Conservation (phyloP, 2,113 vertebrate genomes). For the Erythrolamprus reginae region DNA sequence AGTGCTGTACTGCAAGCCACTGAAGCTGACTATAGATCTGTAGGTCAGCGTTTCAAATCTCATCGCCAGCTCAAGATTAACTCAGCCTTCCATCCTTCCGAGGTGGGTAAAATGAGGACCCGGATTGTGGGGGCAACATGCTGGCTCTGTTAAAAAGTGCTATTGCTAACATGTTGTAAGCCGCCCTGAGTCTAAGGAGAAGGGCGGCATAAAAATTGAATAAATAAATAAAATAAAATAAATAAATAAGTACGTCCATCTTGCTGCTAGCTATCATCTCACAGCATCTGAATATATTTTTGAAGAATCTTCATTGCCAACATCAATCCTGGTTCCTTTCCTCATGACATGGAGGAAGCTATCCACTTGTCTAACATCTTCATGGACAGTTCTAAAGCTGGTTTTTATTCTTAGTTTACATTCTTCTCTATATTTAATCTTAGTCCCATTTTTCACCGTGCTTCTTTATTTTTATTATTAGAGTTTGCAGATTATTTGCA, state of each 20-base stretch:
- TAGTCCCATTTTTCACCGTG: background rate
- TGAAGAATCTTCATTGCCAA: background rate
- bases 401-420: background rate
- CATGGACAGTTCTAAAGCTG: background rate
- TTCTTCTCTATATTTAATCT: background rate
- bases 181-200: no score
- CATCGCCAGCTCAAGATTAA: no score
- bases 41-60: no score
- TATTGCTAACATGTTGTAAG: no score
- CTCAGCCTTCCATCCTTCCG: no score
- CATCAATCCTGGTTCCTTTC: background rate
- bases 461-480: background rate
- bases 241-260: background rate
- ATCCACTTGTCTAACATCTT: background rate
- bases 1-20: no score
- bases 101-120: no score
- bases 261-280: background rate
- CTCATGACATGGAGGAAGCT: background rate
- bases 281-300: background rate
- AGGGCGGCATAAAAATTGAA: no score
- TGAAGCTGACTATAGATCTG: no score
- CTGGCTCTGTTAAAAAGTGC: no score
- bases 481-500: background rate
- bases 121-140: no score
- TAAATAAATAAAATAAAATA: no score